Conservation (phyloP, 2,113 vertebrate species). For the Myrmecophaga tridactyla region DNA sequence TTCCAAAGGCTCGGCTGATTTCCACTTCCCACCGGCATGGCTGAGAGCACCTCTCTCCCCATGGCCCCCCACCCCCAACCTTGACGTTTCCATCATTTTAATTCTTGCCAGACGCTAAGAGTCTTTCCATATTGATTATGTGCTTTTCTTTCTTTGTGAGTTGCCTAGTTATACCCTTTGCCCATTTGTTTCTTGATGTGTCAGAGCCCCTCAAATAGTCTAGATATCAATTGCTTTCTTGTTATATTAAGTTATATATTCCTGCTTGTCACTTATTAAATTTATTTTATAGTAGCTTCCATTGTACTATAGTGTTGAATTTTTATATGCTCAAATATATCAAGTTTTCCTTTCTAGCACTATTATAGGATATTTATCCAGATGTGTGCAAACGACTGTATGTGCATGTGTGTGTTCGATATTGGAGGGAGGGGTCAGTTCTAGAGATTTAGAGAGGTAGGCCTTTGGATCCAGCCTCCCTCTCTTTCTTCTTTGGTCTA, state of each 20-base stretch:
- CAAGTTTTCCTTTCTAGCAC: background rate
- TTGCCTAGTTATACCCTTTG: background rate
- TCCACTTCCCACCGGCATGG: background rate
- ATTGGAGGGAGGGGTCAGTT: too few species aligned
- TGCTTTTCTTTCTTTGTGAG: background rate
- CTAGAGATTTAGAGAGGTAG: background rate
- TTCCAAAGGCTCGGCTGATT: background rate
- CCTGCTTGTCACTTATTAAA: background rate
- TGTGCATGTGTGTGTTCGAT: fast-evolving
- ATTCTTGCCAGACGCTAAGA: background rate
- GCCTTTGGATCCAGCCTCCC: background rate
- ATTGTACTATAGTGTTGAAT: background rate
- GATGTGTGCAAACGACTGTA: background rate
- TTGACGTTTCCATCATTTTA: background rate
- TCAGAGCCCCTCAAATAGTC: background rate
- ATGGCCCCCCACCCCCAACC: fast-evolving
- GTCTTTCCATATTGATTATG: background rate
- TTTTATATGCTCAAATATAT: background rate
- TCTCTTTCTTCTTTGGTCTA: background rate
- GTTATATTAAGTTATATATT: background rate
- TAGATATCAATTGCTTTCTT: background rate
- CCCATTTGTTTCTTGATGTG: background rate
- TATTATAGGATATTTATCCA: background rate
- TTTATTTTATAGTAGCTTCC: background rate
- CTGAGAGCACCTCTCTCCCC: background rate